Evolutionary conservation across 2,797 vertebrate species (phyloP), one percentile per base, ranked within the genome.

Genomic region (Cyprinodon diabolis): DNA sequence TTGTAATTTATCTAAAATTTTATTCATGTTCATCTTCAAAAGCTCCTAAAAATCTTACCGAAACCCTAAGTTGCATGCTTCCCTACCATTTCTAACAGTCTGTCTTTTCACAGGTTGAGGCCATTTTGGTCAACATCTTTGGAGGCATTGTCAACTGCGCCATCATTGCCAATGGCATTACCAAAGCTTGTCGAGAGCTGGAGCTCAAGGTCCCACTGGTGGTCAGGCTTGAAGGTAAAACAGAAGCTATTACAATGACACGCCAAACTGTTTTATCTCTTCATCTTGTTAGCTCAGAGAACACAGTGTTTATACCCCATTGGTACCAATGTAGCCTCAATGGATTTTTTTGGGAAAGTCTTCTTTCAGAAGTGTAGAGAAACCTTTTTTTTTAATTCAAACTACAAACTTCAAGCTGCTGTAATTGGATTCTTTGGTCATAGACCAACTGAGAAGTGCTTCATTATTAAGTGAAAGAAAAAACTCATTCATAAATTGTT

Each of bases 91-190:
- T 12, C 68, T 10, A 43, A 14, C 37, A 0, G 15, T 62, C 4
- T n/a, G 60, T 76, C 75, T n/a, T 51, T 8, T 76, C 37, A 48
- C 87, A 99, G 98, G 98, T 99, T 69, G 96, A 99, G 93, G 98
- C 97, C 77, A 98, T 99, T 84, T 93, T 99, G 23, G 96, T 99
- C 7, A 99, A 99, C 88, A 99, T 99, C 76, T 99, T 99, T 56
- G 98, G 97, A 11, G 98, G 98, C 35, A 99, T 99, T 0, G 98
- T 99, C 79, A 99, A 99, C 92, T 99, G 98, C 83, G 97, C 97
- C 87, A 98, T 99, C 86, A 96, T 99, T 54, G 98, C 98, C 88
- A 99, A 98, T 0, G 98, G 98, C 2, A 99, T 99, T 85, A 99
- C 97, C 86, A 98, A 97, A 90, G 98, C 98, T 40, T 98, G 98